Evolutionary conservation across 2,113 vertebrate genomes (phyloP).

Genomic region (Eulemur macaco): DNA sequence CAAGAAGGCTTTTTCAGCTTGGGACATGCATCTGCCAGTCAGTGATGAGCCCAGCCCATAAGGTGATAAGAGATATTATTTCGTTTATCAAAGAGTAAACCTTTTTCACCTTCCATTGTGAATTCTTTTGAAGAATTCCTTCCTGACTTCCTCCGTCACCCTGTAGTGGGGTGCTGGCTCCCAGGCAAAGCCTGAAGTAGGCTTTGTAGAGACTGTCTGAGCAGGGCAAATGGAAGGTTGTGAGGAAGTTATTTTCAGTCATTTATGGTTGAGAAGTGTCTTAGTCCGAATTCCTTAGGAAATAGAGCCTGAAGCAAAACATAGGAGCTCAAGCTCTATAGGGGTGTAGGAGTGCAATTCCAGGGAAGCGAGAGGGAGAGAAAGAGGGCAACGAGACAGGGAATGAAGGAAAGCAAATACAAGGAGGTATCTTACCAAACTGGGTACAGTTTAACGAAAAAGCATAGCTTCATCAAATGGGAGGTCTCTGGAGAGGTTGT

Average conservation of each 20-base stretch:
- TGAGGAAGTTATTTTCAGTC: background rate
- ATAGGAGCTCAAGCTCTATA: background rate
- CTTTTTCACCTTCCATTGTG: background rate
- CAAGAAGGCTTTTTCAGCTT: background rate
- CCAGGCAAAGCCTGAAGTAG: background rate
- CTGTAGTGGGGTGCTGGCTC: background rate
- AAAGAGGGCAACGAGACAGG: background rate
- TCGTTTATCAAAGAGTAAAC: background rate
- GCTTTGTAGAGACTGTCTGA: background rate
- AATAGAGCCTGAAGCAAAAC: background rate
- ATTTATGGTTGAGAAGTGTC: background rate
- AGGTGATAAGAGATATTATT: background rate
- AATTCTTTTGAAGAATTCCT: background rate
- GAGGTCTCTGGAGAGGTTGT: background rate
- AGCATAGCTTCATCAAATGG: background rate
- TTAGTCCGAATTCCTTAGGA: background rate
- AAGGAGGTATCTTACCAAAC: background rate
- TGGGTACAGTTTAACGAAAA: background rate
- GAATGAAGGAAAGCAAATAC: background rate
- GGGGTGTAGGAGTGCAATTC: background rate
- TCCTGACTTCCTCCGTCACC: background rate
- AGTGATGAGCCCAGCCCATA: background rate
- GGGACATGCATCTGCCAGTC: background rate
- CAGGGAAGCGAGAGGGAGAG: background rate
- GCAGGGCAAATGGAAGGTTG: background rate